Evolutionary conservation across 2,113 vertebrate genomes (phyloP).

Genomic region (Mobula hypostoma): DNA sequence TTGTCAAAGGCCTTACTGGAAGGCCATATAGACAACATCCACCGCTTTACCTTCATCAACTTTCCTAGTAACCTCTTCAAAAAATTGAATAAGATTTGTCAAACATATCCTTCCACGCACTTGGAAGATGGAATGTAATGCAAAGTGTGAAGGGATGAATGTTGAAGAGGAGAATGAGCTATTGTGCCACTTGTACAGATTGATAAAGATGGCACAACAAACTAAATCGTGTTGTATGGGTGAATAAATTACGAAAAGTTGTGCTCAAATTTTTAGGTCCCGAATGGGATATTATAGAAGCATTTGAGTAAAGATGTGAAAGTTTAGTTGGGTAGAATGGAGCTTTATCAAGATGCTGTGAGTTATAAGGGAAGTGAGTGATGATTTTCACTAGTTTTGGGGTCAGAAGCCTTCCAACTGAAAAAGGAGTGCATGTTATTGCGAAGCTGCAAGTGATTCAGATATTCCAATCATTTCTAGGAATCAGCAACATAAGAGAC

Average conservation of each 20-base stretch:
- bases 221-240: neutral
- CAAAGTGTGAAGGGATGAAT: neutral
- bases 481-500: no score
- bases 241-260: neutral
- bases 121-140: neutral
- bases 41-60: no score
- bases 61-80: no score
- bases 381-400: neutral
- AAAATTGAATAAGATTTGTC: no score
- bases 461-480: no score
- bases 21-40: no score
- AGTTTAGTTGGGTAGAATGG: no score
- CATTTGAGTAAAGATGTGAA: neutral
- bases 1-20: no score
- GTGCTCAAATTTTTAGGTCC: neutral
- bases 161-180: neutral
- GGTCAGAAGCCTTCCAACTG: neutral
- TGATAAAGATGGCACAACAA: neutral
- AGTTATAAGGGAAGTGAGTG: neutral
- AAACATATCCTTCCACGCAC: no score
- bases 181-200: neutral
- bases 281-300: neutral
- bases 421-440: neutral
- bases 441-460: neutral
- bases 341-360: neutral